Conservation (phyloP, 2,113 vertebrate genomes). For the Verasper variegatus region DNA sequence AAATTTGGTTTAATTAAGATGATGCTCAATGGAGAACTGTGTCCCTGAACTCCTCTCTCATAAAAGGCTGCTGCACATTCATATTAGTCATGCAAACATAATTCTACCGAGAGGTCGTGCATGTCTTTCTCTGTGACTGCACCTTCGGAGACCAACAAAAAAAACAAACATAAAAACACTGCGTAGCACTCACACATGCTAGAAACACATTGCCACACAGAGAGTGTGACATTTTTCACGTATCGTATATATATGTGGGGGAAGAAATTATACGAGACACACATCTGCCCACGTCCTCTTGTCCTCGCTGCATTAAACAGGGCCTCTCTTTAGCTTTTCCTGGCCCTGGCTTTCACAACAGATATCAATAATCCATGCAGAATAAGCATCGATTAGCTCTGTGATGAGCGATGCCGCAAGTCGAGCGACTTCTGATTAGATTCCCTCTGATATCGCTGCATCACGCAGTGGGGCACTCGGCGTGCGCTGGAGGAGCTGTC, state of each 20-base stretch:
- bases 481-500: slow-evolving; percentile 28
- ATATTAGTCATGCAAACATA: slow-evolving; percentile 56
- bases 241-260: slow-evolving; percentile 17
- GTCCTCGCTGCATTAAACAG: slow-evolving; percentile 35
- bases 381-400: slow-evolving; percentile 66
- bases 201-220: slow-evolving; percentile 13
- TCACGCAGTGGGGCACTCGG: slow-evolving; percentile 48
- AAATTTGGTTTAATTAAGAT: slow-evolving; percentile 74
- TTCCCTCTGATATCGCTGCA: slow-evolving; percentile 55
- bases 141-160: slow-evolving; percentile 27
- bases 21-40: slow-evolving; percentile 37
- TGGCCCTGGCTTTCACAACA: slow-evolving; percentile 27
- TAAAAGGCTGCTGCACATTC: slow-evolving; percentile 25
- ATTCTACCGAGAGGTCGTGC: slow-evolving; percentile 19
- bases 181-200: not conserved
- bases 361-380: slow-evolving; percentile 66
- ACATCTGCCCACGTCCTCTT: slow-evolving; percentile 27
- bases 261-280: slow-evolving; percentile 39
- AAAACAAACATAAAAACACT: slow-evolving; percentile 6
- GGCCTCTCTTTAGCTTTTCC: not conserved
- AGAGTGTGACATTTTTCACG: slow-evolving; percentile 51
- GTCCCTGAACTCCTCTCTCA: slow-evolving; percentile 44
- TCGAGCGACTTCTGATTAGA: slow-evolving; percentile 68
- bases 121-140: slow-evolving; percentile 21
- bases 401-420: slow-evolving; percentile 48